These are phyloP conservation scores for Tachyglossus aculeatus DNA, from an alignment of 2,797 vertebrate species.

Conservation along the genomic window DNA sequence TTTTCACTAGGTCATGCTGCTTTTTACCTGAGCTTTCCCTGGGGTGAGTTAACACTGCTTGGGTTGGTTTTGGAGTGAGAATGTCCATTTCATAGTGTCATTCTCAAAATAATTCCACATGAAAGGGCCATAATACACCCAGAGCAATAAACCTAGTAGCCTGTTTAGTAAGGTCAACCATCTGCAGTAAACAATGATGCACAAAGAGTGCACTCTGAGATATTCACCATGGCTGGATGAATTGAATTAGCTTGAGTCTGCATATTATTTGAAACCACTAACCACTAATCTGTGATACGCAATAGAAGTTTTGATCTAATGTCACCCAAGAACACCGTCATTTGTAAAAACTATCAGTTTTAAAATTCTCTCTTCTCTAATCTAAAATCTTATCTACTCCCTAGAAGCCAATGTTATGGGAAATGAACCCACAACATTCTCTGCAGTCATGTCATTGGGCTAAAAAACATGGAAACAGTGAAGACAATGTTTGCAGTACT, in stretches of 20 bases:
- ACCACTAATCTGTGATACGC: conserved; percentile 30
- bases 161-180: conserved; percentile 34
- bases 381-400: conserved; percentile 16
- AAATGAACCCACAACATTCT: background rate
- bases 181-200: conserved; percentile 16
- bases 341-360: background rate
- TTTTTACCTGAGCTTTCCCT: too few species aligned
- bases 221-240: conserved; percentile 2
- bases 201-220: conserved; percentile 5
- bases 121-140: background rate
- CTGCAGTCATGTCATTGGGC: conserved; percentile 2
- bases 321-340: background rate
- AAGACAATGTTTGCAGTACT: background rate
- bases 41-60: too few species aligned
- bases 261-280: conserved; percentile 22
- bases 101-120: background rate
- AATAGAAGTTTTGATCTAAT: conserved; percentile 24
- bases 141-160: background rate
- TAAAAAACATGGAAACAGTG: background rate
- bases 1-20: too few species aligned
- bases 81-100: background rate
- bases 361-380: conserved; percentile 5
- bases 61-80: background rate
- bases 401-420: background rate
- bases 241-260: conserved; percentile 18